phyloP scores from a whole-genome alignment of 2,888 invertebrate species.

The Rhingia campestris region DNA sequence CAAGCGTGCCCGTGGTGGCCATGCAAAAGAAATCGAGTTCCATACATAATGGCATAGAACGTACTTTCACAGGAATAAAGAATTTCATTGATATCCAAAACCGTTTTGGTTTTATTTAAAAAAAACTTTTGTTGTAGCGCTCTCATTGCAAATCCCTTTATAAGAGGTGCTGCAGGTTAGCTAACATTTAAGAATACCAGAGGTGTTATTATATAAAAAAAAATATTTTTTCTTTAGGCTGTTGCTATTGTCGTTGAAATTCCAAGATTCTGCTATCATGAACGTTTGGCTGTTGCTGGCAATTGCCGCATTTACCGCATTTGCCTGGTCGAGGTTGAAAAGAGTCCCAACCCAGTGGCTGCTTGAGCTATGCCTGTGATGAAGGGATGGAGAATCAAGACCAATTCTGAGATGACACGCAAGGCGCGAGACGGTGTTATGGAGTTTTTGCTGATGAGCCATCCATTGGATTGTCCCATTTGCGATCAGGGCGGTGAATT shows the following conservation, averaged over 20 bases:
- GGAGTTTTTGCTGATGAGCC: slow-evolving; percentile 99
- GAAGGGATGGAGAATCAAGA: slow-evolving; percentile 99
- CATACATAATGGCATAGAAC: too few species aligned
- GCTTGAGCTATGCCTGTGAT: slow-evolving; percentile 99
- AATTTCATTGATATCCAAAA: too few species aligned
- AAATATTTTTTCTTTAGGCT: slow-evolving; percentile 86
- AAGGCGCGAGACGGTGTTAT: slow-evolving; percentile 94
- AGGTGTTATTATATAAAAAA: slow-evolving; percentile 21
- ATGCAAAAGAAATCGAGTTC: too few species aligned
- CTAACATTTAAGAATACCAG: not conserved
- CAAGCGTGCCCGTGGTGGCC: too few species aligned
- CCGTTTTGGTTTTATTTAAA: too few species aligned
- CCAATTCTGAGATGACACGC: slow-evolving; percentile 96
- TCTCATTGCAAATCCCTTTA: too few species aligned
- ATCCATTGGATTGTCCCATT: slow-evolving; percentile 99
- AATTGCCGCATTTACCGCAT: slow-evolving; percentile 99
- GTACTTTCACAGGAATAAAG: too few species aligned
- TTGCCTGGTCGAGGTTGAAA: slow-evolving; percentile 99
- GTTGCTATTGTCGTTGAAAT: slow-evolving; percentile 98
- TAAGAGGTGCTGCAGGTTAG: slow-evolving; percentile 89
- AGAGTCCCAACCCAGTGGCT: slow-evolving; percentile 98
- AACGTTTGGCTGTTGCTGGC: slow-evolving; percentile 98
- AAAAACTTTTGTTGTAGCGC: too few species aligned
- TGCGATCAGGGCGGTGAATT: slow-evolving; percentile 99
- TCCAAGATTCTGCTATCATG: slow-evolving; percentile 99